A percentile compares a stretch with the other conserved stretches of the same genome.
phyloP scores from a whole-genome alignment of 2,888 invertebrate genomes.

The Dasysyrphus albostriatus region DNA sequence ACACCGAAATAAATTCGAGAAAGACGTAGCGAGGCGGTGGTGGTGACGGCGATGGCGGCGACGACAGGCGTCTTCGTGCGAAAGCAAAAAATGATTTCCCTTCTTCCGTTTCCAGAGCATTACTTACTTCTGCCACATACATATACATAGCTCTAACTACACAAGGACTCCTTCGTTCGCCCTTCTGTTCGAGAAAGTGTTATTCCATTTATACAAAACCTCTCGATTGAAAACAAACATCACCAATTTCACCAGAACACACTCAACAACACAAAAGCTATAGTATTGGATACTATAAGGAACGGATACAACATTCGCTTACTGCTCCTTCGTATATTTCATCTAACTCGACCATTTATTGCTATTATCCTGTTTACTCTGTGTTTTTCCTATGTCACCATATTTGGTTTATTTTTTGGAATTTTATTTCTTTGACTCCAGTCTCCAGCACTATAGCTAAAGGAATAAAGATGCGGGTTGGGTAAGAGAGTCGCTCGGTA shows the following conservation, averaged over 20 bases:
- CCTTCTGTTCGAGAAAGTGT: constrained; percentile 57
- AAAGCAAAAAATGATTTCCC: constrained; percentile 64
- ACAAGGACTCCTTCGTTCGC: background rate
- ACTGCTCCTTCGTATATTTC: constrained; percentile 60
- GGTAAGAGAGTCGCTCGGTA: background rate
- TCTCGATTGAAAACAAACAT: constrained; percentile 55
- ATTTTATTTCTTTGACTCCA: constrained; percentile 61
- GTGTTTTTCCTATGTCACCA: constrained; percentile 78
- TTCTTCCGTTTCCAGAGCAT: constrained; percentile 9
- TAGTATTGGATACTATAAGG: background rate
- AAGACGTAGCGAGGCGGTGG: background rate
- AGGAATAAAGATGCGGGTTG: constrained; percentile 2
- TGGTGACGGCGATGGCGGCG: background rate
- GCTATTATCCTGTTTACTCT: constrained; percentile 82
- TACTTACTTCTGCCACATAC: background rate
- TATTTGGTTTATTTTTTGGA: constrained; percentile 72
- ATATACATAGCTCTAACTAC: background rate
- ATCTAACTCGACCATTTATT: constrained; percentile 79
- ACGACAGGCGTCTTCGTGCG: constrained; percentile 62
- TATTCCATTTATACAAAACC: constrained; percentile 62
- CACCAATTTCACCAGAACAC: constrained; percentile 19
- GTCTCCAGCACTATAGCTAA: background rate
- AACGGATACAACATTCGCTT: constrained; percentile 10
- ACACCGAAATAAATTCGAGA: constrained; percentile 60
- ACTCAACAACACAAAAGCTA: constrained; percentile 26